Conservation (phyloP, 2,888 invertebrate species). For the Amblyjoppa fuscipennis region DNA sequence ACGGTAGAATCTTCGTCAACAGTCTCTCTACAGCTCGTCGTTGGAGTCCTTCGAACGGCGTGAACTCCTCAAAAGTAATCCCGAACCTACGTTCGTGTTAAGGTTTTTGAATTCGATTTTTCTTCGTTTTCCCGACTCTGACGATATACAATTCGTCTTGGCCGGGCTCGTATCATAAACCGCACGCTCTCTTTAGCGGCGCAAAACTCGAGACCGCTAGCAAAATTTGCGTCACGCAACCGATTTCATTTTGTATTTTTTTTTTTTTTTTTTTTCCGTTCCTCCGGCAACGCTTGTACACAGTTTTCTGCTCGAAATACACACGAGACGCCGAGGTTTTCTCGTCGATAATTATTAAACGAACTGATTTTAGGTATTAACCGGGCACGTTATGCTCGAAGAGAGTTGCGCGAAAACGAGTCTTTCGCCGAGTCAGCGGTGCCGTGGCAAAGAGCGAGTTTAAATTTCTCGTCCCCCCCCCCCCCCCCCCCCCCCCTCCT, state of each 20-base stretch:
- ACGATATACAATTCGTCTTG: neutral
- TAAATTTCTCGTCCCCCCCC: conserved; percentile 39
- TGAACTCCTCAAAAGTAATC: neutral
- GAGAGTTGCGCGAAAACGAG: conserved; percentile 46
- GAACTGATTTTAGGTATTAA: neutral
- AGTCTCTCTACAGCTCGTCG: neutral
- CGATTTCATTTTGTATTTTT: no score
- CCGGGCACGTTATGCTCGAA: neutral
- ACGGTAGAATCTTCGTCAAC: conserved; percentile 13
- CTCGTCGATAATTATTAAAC: neutral
- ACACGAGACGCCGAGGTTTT: no score
- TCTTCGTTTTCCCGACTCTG: neutral
- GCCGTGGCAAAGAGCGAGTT: conserved; percentile 31
- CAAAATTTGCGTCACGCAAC: no score
- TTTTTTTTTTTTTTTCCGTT: no score
- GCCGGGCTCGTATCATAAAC: neutral
- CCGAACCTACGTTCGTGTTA: neutral
- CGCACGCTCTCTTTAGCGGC: neutral
- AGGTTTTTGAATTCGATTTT: neutral
- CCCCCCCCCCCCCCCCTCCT: neutral
- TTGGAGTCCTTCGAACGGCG: neutral
- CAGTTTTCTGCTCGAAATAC: no score
- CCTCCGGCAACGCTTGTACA: no score
- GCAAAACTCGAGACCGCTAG: neutral
- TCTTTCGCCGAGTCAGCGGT: conserved; percentile 59